Evolutionary conservation across 2,888 invertebrate genomes (phyloP).

Genomic region (Metalampra italica): DNA sequence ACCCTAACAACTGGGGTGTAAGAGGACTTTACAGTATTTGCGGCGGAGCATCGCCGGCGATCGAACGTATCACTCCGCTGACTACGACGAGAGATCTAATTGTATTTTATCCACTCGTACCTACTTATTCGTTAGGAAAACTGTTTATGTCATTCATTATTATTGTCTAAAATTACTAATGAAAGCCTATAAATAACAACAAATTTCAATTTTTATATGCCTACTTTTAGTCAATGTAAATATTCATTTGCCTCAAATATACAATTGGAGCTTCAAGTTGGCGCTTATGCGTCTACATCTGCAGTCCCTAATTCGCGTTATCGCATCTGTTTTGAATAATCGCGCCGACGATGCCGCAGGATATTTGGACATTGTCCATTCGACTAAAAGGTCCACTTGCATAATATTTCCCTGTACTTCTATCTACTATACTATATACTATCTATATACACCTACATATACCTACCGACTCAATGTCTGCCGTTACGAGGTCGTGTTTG

Average conservation of each 20-base stretch:
- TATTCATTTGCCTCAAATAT: too few species aligned
- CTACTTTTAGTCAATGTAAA: too few species aligned
- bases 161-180: too few species aligned
- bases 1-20: conserved; percentile 14
- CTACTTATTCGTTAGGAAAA: too few species aligned
- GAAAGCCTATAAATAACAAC: too few species aligned
- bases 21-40: conserved; percentile 42
- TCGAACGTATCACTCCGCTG: conserved; percentile 14
- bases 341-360: conserved; percentile 34
- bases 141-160: too few species aligned
- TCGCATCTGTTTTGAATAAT: conserved; percentile 53
- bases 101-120: background rate
- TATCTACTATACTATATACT: too few species aligned
- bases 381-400: conserved; percentile 44
- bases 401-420: conserved; percentile 24
- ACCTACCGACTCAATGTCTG: background rate
- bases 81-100: background rate
- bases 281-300: background rate
- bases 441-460: conserved; percentile 1
- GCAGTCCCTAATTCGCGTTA: conserved; percentile 35
- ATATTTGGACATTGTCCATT: conserved; percentile 49
- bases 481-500: too few species aligned
- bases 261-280: background rate
- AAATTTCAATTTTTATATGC: too few species aligned
- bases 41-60: conserved; percentile 6